A percentile compares a stretch with the other conserved stretches of the same genome.
These are phyloP conservation scores for Dipodomys stephensi DNA, from an alignment of 2,113 vertebrate genomes.

Conservation along the genomic window DNA sequence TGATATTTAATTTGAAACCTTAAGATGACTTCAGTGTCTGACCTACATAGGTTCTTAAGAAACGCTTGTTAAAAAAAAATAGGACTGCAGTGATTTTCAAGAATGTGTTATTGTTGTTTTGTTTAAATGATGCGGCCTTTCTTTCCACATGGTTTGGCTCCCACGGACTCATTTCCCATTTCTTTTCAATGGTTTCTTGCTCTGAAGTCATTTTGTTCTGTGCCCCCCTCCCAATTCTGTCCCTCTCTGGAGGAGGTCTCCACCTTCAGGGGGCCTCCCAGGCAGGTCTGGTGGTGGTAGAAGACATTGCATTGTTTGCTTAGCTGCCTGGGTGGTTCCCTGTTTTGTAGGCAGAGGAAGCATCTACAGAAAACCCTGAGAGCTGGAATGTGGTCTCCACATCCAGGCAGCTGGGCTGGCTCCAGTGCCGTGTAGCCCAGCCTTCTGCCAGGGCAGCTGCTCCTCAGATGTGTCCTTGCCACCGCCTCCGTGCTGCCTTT, in stretches of 20 bases:
- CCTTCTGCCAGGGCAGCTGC: conserved; percentile 61
- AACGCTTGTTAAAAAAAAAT: conserved; percentile 56
- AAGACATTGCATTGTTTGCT: conserved; percentile 57
- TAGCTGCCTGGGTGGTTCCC: conserved; percentile 69
- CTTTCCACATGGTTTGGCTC: conserved; percentile 76
- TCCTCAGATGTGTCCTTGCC: conserved; percentile 40
- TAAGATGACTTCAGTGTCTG: conserved; percentile 38
- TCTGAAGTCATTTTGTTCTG: conserved; percentile 62
- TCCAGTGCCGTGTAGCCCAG: not conserved
- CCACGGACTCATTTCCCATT: conserved; percentile 75
- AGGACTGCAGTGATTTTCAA: conserved; percentile 45
- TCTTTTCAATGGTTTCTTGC: conserved; percentile 64
- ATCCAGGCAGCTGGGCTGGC: conserved; percentile 43
- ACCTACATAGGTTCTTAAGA: conserved; percentile 12
- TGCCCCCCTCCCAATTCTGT: not conserved
- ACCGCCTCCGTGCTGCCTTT: not conserved
- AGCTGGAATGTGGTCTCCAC: conserved; percentile 63
- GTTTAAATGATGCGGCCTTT: conserved; percentile 68
- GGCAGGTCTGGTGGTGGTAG: conserved; percentile 30
- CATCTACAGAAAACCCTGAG: conserved; percentile 65
- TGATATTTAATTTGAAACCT: conserved; percentile 53
- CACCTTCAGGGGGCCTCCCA: conserved; percentile 49
- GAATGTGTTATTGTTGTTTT: conserved; percentile 70
- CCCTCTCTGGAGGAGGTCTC: conserved; percentile 59
- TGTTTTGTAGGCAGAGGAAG: conserved; percentile 61